A percentile compares a stretch with the other conserved stretches of the same genome.
Conservation (phyloP, 2,888 invertebrate genomes). For the Hybos culiciformis region DNA sequence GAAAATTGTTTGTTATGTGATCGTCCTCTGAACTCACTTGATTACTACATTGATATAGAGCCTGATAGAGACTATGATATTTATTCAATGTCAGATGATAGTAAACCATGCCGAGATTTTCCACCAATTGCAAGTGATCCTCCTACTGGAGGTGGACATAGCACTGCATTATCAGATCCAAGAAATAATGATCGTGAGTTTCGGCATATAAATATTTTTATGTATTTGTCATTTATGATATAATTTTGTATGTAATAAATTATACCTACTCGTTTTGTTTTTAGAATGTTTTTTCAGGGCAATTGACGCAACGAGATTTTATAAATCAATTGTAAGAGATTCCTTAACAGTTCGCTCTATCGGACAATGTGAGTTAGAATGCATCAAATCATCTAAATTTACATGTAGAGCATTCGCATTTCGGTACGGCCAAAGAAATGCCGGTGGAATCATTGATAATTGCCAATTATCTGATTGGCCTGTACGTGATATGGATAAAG, state of each 20-base stretch:
- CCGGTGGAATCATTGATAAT: slow-evolving; percentile 54
- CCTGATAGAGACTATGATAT: slow-evolving; percentile 66
- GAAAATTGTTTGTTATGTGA: slow-evolving; percentile 70
- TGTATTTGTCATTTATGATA: too few species aligned
- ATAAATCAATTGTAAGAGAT: slow-evolving; percentile 47
- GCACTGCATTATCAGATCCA: slow-evolving; percentile 35
- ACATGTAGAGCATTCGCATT: slow-evolving; percentile 68
- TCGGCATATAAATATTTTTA: too few species aligned
- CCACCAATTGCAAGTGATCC: slow-evolving; percentile 20
- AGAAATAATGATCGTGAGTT: slow-evolving; percentile 27
- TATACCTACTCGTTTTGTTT: slow-evolving; percentile 12
- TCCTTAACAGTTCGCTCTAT: slow-evolving; percentile 53
- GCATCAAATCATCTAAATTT: slow-evolving; percentile 56
- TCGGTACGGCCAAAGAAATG: slow-evolving; percentile 52
- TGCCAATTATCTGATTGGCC: slow-evolving; percentile 66
- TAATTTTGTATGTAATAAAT: not conserved
- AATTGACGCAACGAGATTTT: slow-evolving; percentile 56
- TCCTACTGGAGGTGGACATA: slow-evolving; percentile 15
- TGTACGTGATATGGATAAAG: slow-evolving; percentile 48
- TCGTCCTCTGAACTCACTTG: slow-evolving; percentile 51
- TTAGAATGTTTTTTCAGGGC: slow-evolving; percentile 75
- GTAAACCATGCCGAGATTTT: slow-evolving; percentile 36
- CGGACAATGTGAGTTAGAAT: slow-evolving; percentile 69
- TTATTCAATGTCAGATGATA: slow-evolving; percentile 55
- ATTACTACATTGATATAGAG: slow-evolving; percentile 58